Evolutionary conservation across 2,888 invertebrate genomes (phyloP).

Genomic region (Ormia ochracea): DNA sequence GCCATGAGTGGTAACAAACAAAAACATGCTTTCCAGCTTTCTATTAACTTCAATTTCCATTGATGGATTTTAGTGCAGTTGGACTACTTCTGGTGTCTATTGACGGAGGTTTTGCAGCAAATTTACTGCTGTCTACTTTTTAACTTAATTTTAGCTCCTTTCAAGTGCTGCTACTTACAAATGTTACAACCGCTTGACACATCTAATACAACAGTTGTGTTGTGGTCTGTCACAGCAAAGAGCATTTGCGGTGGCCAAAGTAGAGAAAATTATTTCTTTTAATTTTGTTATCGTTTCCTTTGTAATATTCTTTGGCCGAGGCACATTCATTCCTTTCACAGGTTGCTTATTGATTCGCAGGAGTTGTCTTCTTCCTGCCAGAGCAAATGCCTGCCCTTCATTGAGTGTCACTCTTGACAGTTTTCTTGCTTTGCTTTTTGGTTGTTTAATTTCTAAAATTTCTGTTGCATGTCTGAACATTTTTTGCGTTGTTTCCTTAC

Average conservation of each 20-base stretch:
- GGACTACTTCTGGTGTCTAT: neutral
- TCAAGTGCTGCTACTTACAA: neutral
- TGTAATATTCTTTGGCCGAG: neutral
- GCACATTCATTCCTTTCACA: neutral
- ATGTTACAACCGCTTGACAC: neutral
- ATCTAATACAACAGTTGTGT: slow-evolving; percentile 11
- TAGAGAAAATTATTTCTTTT: neutral
- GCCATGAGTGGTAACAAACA: slow-evolving; percentile 40
- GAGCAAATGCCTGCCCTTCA: slow-evolving; percentile 15
- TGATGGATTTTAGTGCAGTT: slow-evolving; percentile 28
- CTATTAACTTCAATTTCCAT: slow-evolving; percentile 47
- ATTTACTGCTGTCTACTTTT: slow-evolving; percentile 14
- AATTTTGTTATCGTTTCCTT: slow-evolving; percentile 2
- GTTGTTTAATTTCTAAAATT: slow-evolving; percentile 24
- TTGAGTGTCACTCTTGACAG: slow-evolving; percentile 25
- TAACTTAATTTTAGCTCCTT: neutral
- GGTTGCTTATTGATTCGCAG: slow-evolving; percentile 48
- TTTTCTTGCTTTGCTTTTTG: neutral
- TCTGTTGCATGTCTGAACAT: slow-evolving; percentile 25
- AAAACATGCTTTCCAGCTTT: slow-evolving; percentile 25
- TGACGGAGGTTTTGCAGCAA: neutral
- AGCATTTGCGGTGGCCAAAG: slow-evolving; percentile 1
- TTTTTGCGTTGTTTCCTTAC: neutral
- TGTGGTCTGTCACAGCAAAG: slow-evolving; percentile 23
- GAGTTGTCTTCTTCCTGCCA: slow-evolving; percentile 31